Conservation (phyloP, 2,113 vertebrate genomes). For the Otis tarda region DNA sequence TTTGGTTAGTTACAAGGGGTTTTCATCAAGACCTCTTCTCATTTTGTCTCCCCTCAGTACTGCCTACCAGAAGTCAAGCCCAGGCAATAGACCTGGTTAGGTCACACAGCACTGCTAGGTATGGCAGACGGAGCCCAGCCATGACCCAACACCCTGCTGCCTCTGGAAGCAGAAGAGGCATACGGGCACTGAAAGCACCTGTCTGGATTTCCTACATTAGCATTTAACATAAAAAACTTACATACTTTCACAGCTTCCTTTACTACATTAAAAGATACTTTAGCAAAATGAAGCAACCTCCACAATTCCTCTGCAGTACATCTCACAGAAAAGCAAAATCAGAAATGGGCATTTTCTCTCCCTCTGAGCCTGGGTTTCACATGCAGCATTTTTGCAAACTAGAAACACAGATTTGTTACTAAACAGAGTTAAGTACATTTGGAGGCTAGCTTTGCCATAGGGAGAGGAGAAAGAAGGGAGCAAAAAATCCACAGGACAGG, state of each 20-base stretch:
- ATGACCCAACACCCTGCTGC: not conserved
- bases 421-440: not conserved
- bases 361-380: not conserved
- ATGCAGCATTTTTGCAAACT: not conserved
- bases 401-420: not conserved
- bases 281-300: not conserved
- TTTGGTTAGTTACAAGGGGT: not conserved
- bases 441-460: not conserved
- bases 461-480: not conserved
- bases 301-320: not conserved
- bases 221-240: not conserved
- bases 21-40: not conserved
- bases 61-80: not conserved
- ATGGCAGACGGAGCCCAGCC: not conserved
- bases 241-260: not conserved
- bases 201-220: not conserved
- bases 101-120: accelerated
- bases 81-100: not conserved
- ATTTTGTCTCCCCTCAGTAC: not conserved
- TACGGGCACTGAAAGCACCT: not conserved
- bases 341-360: not conserved
- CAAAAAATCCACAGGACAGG: not conserved
- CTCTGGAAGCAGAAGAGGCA: not conserved
- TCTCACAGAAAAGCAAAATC: not conserved
- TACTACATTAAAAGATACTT: not conserved